Evolutionary conservation across 2,888 invertebrate species (phyloP), one percentile per base, ranked within the genome.

Genomic region (Ypsolopha sequella): DNA sequence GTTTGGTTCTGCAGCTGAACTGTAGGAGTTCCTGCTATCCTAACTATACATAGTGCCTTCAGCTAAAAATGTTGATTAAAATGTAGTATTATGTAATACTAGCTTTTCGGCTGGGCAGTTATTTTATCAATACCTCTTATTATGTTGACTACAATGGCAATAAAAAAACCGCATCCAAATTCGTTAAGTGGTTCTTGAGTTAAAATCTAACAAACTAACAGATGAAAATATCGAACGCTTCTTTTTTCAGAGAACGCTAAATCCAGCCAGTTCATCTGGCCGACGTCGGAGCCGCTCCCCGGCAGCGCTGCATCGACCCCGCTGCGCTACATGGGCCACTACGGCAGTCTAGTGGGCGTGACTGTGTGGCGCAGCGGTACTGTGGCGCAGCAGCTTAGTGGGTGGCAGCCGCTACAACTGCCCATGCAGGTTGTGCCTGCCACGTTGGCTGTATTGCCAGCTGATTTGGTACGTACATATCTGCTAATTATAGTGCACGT

Each of bases 371-470:
- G 88, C 59, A 89, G 88, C 11, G 90, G 90, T 53, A 78, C 78
- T 54, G 86, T 88, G 56, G 82, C 87, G 13, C 85, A 87, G 1
- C 67, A 81, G 3, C 88, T 91, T 57, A 93, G 93, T 66, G 94
- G 94, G 11, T 96, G 95, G 81, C 95, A 96, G 74, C 94, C 92
- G 0, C 75, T 96, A 52, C 90, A 96, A 53, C 86, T 96, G 53
- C 92, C 95, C 9, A 96, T 95, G n/a, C 96, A 96, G 78, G 75
- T 96, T n/a, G 92, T 96, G 57, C 96, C 96, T 0, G 93, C 96
- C 0, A 93, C 95, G 0, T 86, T 96, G 35, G 94, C 95, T 0
- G 82, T 93, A 33, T 76, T 95, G 52, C 93, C 94, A 0, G 88
- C 92, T 44, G 90, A 92, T 53, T 58, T 77, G 66, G 86, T 86